Evolutionary conservation across 2,888 invertebrate species (phyloP), one percentile per base, ranked within the genome.

Genomic region (Selenia dentaria): DNA sequence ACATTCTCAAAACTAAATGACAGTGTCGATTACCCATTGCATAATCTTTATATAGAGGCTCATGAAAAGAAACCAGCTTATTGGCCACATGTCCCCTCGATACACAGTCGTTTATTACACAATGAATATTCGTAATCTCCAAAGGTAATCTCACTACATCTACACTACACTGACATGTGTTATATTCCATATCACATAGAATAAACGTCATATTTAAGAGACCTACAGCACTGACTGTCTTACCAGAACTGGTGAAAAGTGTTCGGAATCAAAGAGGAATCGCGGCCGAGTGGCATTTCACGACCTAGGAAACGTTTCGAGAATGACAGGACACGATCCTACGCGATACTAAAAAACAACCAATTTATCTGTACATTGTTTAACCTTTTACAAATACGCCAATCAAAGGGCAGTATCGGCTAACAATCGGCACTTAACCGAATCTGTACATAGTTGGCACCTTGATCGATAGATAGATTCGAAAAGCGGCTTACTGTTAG

Each of bases 271-370:
- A 27, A 22, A 22, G 5, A 9, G 16, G 16, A n/a, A 10, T 5
- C 14, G 14, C 45, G 29, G 13, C 13, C 37, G 41, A 33, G 27
- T 47, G 47, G 68, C 76, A 78, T 80, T 80, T 79, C 82, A 82
- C 82, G 79, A 80, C 66, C 79, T 70, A 67, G 68, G 67, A 70
- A 62, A 70, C 67, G 64, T 65, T 67, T 64, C 63, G 52, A 64
- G 65, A 71, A 59, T 60, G 63, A 59, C 54, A 45, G 56, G 54
- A 64, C 70, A 66, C 64, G 67, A 69, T 62, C 55, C 56, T 38
- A 53, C 43, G 46, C 36, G 54, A 50, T 48, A 57, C 62, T 57
- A 67, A 74, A 74, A 72, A 75, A 62, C 57, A 54, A 61, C 62
- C 51, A 57, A 70, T 72, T 74, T 72, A 74, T 62, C 55, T 52